Evolutionary conservation across 2,797 vertebrate genomes (phyloP).

Genomic region (Euphonia xanthogaster): DNA sequence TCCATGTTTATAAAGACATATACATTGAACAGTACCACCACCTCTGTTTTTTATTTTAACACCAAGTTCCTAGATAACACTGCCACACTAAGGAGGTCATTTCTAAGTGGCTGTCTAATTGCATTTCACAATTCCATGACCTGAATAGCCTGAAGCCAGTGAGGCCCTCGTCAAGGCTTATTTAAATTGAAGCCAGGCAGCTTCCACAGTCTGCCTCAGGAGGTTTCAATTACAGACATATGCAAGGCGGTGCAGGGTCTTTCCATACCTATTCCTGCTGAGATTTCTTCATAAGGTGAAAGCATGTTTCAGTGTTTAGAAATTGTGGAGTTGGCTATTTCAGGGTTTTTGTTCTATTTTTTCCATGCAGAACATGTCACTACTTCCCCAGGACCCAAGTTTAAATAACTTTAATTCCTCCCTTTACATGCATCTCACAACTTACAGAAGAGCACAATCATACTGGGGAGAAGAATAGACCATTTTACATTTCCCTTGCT

Average conservation of each 20-base stretch:
- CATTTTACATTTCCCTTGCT: not conserved
- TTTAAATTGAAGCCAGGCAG: not conserved
- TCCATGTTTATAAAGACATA: not conserved
- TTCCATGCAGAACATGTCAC: not conserved
- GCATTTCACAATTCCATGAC: constrained; percentile 7
- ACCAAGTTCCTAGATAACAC: not conserved
- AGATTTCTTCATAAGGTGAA: not conserved
- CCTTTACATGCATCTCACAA: not conserved
- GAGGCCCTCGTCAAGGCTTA: not conserved
- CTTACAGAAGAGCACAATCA: not conserved
- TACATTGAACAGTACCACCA: not conserved
- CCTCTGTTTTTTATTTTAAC: not conserved
- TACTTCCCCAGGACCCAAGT: not conserved
- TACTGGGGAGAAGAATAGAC: not conserved
- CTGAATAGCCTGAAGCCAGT: not conserved
- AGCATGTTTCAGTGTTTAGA: not conserved
- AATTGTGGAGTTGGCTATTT: not conserved
- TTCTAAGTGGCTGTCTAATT: constrained; percentile 36
- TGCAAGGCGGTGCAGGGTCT: not conserved
- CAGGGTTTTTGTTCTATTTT: not conserved
- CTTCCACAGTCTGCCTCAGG: not conserved
- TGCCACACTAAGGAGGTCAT: not conserved
- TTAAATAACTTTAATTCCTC: not conserved
- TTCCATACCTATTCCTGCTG: not conserved
- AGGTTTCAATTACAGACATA: not conserved